Evolutionary conservation across 2,797 vertebrate genomes (phyloP), one percentile per base, ranked within the genome.

Genomic region (Myotis myotis): DNA sequence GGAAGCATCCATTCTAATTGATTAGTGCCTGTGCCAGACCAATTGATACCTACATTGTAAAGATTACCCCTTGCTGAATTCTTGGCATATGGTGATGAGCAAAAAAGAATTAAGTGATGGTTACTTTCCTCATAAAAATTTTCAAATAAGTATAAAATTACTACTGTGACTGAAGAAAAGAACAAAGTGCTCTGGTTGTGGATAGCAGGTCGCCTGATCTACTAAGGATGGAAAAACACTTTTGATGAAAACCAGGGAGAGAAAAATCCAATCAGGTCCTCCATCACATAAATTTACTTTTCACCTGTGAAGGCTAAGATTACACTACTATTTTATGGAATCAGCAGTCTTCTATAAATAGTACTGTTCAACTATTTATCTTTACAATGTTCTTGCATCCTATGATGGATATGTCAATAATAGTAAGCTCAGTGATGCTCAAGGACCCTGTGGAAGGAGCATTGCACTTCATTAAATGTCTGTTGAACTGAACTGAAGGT

Each of bases 271-370:
- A 4, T 84, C 41, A 72, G 23, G 68, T 83, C 30, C 33, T 89
- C 66, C 53, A 75, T 38, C 8, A 70, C 49, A 78, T 20, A 89
- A 49, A 93, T 87, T 70, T 64, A 70, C 11, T 92, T 76, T 95
- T 87, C 47, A 87, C 36, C 33, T 64, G 33, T 87, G 55, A 87
- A 94, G 68, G 49, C 83, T 87, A 87, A 91, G 86, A 84, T 94
- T 55, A 20, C 41, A 79, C 28, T 85, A 53, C 33, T 64, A 6
- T 72, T 94, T 82, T 49, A 76, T 72, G 33, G 12, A 11, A n/a
- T 79, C 47, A 33, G 33, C 3, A 2, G 28, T 60, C 8, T 33
- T 68, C 70, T 84, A 16, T 85, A 87, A 90, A 85, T 62, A 87
- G 23, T 11, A 25, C 38, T 82, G 36, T 41, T 84, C 57, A 88